Evolutionary conservation across 2,797 vertebrate species (phyloP), one percentile per base, ranked within the genome.

Genomic region (Carcharodon carcharias): DNA sequence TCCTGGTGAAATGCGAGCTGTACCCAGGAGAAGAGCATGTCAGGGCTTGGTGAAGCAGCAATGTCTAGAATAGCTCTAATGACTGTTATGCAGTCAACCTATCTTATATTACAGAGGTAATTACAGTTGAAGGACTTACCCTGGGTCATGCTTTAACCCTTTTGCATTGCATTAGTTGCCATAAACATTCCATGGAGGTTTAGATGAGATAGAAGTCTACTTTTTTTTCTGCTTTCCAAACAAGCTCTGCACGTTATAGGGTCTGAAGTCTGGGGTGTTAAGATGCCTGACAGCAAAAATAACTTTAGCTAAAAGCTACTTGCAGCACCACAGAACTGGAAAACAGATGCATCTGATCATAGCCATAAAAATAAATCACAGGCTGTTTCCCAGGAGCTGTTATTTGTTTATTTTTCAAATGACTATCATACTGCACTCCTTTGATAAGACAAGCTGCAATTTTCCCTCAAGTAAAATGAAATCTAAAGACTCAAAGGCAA

Each of bases 21-120:
- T 56, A 95, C 94, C 94, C 45, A n/a, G 96, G 96, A 96, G 0
- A 50, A 97, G 97, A 97, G 96, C 97, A 97, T 97, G 97, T 98
- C 97, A 97, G 97, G 97, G 97, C 97, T 97, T 97, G 97, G 97
- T 97, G 96, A 94, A 97, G 97, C 97, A 97, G 97, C 82, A 96
- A 97, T n/a, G 96, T 97, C 97, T 96, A 96, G 97, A 97, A 98
- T 97, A 97, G 97, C 97, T 97, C 96, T 8, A 16, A 97, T 96
- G 96, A 96, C 96, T 96, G 97, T 97, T 96, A 97, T 96, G 97
- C 96, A 96, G 97, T 96, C 96, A 97, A 56, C 95, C 96, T 97
- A 96, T 96, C 97, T 97, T 97, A 93, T 56, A 96, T 97, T 97
- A 97, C 97, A 96, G 50, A 96, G 97, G 97, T 97, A 97, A 97